Conservation (phyloP, 2,797 vertebrate species). For the Hirundo rustica region DNA sequence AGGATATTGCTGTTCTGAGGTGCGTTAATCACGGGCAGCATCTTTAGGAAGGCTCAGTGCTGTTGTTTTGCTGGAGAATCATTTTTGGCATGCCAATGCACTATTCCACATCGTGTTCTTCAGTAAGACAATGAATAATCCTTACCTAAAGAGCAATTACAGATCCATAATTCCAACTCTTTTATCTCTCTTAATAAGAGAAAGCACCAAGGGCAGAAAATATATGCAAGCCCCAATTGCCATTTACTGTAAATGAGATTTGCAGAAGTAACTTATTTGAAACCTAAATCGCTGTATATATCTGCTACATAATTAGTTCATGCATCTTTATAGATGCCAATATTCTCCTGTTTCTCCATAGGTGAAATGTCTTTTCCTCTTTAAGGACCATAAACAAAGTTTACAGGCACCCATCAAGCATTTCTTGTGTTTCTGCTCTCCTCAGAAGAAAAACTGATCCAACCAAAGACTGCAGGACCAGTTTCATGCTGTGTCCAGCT, state of each 20-base stretch:
- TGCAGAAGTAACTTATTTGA: neutral
- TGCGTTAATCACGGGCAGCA: neutral
- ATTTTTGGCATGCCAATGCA: neutral
- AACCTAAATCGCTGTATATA: neutral
- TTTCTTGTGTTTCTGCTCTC: neutral
- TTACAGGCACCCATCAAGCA: neutral
- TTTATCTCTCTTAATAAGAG: conserved; percentile 12
- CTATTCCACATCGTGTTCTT: neutral
- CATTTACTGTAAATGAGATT: neutral
- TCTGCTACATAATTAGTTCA: neutral
- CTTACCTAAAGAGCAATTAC: conserved; percentile 29
- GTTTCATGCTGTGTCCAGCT: fast-evolving
- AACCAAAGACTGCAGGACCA: neutral
- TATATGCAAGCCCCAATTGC: neutral
- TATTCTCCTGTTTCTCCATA: neutral
- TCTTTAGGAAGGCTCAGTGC: neutral
- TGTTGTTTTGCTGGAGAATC: neutral
- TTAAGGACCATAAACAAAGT: neutral
- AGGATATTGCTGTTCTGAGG: neutral
- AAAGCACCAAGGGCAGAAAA: neutral
- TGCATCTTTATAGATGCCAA: neutral
- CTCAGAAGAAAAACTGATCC: neutral
- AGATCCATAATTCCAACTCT: neutral
- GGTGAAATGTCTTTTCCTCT: neutral
- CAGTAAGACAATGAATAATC: conserved; percentile 7